Evolutionary conservation across 2,113 vertebrate genomes (phyloP).

Genomic region (Mus pahari): DNA sequence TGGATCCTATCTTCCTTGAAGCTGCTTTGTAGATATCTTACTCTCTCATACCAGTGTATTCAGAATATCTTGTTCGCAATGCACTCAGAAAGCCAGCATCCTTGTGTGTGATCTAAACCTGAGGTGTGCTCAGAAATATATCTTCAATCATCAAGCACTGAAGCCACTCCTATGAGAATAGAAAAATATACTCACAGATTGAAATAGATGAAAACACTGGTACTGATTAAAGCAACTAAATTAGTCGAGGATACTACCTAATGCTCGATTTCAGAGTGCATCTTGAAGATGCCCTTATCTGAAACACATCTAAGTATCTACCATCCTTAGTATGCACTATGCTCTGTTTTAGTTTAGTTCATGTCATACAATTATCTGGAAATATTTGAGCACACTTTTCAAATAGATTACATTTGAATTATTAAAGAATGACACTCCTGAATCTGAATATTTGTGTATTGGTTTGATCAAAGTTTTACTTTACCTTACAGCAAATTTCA

Average conservation of each 20-base stretch:
- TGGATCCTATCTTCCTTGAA: neutral
- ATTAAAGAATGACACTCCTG: neutral
- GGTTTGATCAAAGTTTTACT: neutral
- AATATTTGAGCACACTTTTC: neutral
- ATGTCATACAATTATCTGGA: neutral
- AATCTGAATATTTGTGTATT: too few species aligned
- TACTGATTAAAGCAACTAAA: neutral
- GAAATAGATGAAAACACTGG: too few species aligned
- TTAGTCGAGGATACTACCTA: neutral
- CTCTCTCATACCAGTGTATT: neutral
- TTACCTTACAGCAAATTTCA: neutral
- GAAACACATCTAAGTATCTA: too few species aligned
- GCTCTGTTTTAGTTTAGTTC: neutral
- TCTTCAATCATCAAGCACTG: neutral
- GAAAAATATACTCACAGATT: neutral
- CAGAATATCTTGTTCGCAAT: neutral
- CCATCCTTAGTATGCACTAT: neutral
- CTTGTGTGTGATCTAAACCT: neutral
- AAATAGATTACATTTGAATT: neutral
- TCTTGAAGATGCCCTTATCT: too few species aligned
- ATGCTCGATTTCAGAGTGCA: neutral
- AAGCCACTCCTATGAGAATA: too few species aligned
- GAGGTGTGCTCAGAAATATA: neutral
- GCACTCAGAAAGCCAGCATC: neutral
- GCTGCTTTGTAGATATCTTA: neutral